Evolutionary conservation across 1,140 invertebrate species (phyloP).

Genomic region (Saccostrea cuccullata): DNA sequence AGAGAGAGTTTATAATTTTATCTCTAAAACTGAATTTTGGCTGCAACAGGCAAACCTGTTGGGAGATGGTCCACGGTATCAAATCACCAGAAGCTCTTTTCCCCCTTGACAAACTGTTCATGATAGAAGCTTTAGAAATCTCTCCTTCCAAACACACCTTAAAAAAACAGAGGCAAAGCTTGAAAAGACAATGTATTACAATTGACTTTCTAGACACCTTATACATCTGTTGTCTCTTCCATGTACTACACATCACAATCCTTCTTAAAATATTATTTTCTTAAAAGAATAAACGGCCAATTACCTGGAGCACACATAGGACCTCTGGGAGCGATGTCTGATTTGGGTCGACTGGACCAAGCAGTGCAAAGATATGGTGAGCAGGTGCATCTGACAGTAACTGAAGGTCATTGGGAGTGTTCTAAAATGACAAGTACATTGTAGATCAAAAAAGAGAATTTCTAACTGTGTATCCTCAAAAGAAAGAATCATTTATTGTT

Average conservation of each 20-base stretch:
- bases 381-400: conserved; percentile 99
- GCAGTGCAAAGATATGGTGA: conserved; percentile 96
- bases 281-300: not conserved
- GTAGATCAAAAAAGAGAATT: too few relatives aligned
- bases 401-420: conserved; percentile 99
- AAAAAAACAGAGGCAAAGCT: not conserved
- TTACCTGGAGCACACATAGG: conserved; percentile 91
- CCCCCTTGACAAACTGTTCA: conserved; percentile 88
- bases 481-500: too few relatives aligned
- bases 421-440: conserved; percentile 81
- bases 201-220: not conserved
- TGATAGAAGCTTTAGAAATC: conserved; percentile 89
- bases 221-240: not conserved
- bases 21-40: not conserved
- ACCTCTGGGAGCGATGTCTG: conserved; percentile 89
- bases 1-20: too few relatives aligned
- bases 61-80: conserved; percentile 98
- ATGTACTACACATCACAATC: not conserved
- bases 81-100: conserved; percentile 96
- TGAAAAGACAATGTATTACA: not conserved
- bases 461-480: too few relatives aligned
- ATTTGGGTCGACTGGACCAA: conserved; percentile 90
- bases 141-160: conserved; percentile 97
- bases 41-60: conserved; percentile 82
- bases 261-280: not conserved